Percentiles rank a stretch among this genome's conserved stretches.
Conservation (phyloP, 30 jellyfish, hydroid and myxozoan species). For the Mastigias papua region DNA sequence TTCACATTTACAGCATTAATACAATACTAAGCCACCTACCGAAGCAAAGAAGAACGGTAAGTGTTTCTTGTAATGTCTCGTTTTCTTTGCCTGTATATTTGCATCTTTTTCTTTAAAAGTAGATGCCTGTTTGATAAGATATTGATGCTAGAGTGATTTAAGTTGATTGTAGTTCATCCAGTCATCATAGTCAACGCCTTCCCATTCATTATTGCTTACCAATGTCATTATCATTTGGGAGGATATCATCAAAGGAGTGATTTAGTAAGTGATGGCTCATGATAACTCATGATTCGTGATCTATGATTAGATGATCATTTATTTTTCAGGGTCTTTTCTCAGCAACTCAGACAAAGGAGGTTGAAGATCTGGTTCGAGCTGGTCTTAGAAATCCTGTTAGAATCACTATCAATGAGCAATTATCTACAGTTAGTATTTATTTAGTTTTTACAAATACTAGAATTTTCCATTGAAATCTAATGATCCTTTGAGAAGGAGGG, state of each 20-base stretch:
- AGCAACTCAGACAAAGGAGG: conserved; percentile 91
- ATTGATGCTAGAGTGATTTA: too few relatives aligned
- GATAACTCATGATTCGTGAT: not conserved
- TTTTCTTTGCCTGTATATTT: too few relatives aligned
- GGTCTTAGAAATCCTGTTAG: conserved; percentile 95
- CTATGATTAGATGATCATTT: not conserved
- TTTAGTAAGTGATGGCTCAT: too few relatives aligned
- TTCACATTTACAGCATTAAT: conserved; percentile 56
- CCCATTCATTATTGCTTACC: too few relatives aligned
- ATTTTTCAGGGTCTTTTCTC: conserved; percentile 90
- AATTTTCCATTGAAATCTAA: too few relatives aligned
- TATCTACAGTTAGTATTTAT: conserved; percentile 24
- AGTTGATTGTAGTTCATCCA: too few relatives aligned
- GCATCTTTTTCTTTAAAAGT: too few relatives aligned
- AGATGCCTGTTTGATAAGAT: too few relatives aligned
- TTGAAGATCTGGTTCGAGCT: conserved; percentile 84
- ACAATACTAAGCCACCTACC: conserved; percentile 81
- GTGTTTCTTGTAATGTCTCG: not conserved
- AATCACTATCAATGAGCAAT: conserved; percentile 73
- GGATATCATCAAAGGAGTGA: too few relatives aligned
- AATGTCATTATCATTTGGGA: too few relatives aligned
- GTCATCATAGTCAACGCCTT: too few relatives aligned
- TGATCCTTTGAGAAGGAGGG: not conserved
- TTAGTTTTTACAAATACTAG: too few relatives aligned
- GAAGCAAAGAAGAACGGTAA: conserved; percentile 92